Evolutionary conservation across 2,888 invertebrate species (phyloP).

Genomic region (Agonopterix heracliana): DNA sequence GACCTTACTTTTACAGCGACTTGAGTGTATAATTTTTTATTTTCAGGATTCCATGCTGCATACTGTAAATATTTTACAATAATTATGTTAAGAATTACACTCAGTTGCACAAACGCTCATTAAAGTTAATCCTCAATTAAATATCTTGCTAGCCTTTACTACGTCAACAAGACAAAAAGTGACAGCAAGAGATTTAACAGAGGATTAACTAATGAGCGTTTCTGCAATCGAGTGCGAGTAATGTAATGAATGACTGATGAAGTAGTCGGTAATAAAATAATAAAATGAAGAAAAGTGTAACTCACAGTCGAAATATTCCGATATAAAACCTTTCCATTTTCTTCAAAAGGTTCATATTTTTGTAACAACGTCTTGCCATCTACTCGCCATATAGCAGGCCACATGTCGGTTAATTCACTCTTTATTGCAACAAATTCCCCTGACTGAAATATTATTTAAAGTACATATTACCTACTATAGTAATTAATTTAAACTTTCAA

Average conservation of each 20-base stretch:
- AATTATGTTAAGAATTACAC: too few relatives aligned
- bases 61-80: conserved; percentile 74
- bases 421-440: conserved; percentile 93
- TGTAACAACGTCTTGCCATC: conserved; percentile 89
- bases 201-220: too few relatives aligned
- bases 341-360: conserved; percentile 89
- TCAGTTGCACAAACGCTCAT: too few relatives aligned
- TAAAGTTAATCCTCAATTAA: too few relatives aligned
- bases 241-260: neutral
- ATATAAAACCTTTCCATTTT: conserved; percentile 88
- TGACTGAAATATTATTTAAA: conserved; percentile 76
- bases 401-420: conserved; percentile 86
- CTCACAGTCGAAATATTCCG: conserved; percentile 91
- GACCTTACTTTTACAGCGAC: conserved; percentile 85
- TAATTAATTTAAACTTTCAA: neutral
- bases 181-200: too few relatives aligned
- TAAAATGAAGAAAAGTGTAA: conserved; percentile 13
- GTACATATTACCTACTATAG: neutral
- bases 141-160: too few relatives aligned
- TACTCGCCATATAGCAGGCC: conserved; percentile 93
- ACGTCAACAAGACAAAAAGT: too few relatives aligned
- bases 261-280: neutral
- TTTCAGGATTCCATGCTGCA: conserved; percentile 89
- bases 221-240: too few relatives aligned
- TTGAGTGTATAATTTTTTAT: conserved; percentile 86